These are phyloP conservation scores for Tipula confusa DNA, from an alignment of 2,888 invertebrate species.

Conservation along the genomic window DNA sequence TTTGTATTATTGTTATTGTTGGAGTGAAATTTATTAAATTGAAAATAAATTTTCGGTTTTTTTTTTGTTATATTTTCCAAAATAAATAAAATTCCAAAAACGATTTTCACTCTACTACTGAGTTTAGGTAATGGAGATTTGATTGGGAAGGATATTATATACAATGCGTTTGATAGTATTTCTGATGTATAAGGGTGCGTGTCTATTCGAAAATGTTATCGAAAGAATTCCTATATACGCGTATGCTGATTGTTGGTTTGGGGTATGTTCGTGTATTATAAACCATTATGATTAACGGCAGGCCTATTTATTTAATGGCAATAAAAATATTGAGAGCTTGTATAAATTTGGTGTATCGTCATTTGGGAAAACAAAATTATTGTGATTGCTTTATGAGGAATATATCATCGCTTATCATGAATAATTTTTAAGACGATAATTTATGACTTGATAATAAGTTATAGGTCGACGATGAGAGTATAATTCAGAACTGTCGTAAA, in stretches of 20 bases:
- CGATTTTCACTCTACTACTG: not conserved
- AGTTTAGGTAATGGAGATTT: not conserved
- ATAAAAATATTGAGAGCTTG: not conserved
- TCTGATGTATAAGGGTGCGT: not conserved
- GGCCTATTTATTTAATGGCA: conserved; percentile 12
- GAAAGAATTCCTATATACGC: not conserved
- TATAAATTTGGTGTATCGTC: not conserved
- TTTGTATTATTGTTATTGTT: conserved; percentile 12
- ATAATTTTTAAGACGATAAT: not conserved
- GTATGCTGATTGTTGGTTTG: not conserved
- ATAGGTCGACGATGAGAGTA: not conserved
- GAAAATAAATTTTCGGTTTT: conserved; percentile 14
- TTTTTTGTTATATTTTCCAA: not conserved
- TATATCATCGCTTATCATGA: conserved; percentile 20
- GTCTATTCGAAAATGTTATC: not conserved
- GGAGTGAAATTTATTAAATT: not conserved
- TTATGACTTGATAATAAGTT: not conserved
- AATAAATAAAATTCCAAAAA: not conserved
- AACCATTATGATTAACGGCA: not conserved
- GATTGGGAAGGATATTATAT: not conserved
- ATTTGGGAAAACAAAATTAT: not conserved
- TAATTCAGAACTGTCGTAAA: not conserved
- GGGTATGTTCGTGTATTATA: not conserved
- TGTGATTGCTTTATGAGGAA: conserved; percentile 25
- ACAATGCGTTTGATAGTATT: not conserved